Conservation (phyloP, 2,888 invertebrate species). For the Nesidiocoris tenuis region DNA sequence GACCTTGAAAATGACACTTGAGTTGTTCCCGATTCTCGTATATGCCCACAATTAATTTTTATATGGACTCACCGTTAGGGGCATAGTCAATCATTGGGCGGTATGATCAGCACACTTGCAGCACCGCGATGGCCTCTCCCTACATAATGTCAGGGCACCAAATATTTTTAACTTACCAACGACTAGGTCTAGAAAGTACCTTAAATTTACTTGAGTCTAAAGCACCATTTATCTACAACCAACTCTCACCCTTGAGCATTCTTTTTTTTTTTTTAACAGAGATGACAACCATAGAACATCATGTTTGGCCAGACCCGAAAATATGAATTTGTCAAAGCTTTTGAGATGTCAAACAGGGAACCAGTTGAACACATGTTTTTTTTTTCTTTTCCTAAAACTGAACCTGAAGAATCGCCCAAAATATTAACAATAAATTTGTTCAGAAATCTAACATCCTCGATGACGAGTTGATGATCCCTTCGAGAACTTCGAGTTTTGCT, state of each 20-base stretch:
- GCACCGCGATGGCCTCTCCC: constrained; percentile 46
- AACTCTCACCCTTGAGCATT: no score
- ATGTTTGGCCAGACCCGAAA: no score
- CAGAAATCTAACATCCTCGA: no score
- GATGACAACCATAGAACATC: no score
- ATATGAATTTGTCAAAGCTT: no score
- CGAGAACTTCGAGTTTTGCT: no score
- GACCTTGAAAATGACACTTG: constrained; percentile 41
- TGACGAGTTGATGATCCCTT: no score
- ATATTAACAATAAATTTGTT: neutral
- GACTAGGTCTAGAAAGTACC: constrained; percentile 40
- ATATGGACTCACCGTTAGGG: constrained; percentile 48
- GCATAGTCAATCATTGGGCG: constrained; percentile 46
- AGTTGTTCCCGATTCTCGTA: constrained; percentile 38
- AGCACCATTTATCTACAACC: no score
- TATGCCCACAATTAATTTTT: constrained; percentile 48
- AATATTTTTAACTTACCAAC: constrained; percentile 49
- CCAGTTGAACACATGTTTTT: no score
- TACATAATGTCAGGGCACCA: constrained; percentile 49
- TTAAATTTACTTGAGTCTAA: constrained; percentile 21
- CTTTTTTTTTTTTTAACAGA: no score
- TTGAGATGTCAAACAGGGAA: no score
- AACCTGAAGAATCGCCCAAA: neutral
- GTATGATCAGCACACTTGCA: constrained; percentile 46
- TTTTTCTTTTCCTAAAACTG: neutral